Conservation (phyloP, 2,113 vertebrate genomes). For the Lanius collurio region DNA sequence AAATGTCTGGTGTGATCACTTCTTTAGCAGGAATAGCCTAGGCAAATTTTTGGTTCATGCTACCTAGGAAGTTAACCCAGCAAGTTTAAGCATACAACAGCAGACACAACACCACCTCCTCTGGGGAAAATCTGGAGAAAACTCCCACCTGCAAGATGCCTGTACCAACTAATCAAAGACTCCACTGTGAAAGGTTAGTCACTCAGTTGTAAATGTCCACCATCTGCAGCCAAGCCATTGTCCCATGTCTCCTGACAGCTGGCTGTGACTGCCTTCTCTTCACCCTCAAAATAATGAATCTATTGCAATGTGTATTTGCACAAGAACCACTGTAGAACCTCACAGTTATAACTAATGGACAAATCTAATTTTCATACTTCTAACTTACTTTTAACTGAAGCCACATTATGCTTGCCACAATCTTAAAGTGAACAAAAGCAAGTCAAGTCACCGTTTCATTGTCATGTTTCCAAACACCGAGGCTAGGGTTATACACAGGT, state of each 20-base stretch:
- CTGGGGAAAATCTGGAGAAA: neutral
- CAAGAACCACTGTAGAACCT: neutral
- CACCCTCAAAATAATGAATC: neutral
- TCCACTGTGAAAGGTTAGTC: neutral
- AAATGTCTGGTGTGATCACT: neutral
- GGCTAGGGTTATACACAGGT: neutral
- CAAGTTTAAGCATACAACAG: neutral
- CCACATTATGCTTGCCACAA: neutral
- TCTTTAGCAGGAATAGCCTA: neutral
- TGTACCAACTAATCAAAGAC: neutral
- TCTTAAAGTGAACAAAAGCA: neutral
- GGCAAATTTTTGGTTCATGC: neutral
- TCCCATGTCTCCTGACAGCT: neutral
- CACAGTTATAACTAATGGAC: neutral
- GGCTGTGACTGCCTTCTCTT: accelerated
- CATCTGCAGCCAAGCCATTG: neutral
- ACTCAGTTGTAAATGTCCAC: neutral
- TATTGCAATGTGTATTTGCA: neutral
- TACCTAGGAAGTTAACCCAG: neutral
- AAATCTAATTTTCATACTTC: neutral
- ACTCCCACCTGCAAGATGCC: neutral
- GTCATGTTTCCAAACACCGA: neutral
- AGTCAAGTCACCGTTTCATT: neutral
- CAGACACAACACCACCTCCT: neutral
- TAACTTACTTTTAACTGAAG: neutral